These are phyloP conservation scores for Trematomus bernacchii DNA, from an alignment of 2,797 vertebrate genomes.

Conservation along the genomic window DNA sequence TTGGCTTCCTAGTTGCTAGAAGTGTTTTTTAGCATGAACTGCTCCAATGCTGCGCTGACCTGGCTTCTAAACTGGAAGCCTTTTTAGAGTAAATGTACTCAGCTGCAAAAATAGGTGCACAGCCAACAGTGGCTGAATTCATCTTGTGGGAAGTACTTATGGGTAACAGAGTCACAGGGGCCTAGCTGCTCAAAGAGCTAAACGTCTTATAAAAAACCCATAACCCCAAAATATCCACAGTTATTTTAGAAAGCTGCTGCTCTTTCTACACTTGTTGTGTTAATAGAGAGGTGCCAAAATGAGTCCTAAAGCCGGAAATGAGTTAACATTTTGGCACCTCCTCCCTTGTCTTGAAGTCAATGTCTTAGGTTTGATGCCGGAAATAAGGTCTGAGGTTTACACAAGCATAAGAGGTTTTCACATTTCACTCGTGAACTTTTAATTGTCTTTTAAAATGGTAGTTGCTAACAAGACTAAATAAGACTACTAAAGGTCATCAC, in stretches of 20 bases:
- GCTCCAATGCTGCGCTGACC: conserved; percentile 15
- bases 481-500: too few relatives aligned
- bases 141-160: conserved; percentile 46
- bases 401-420: too few relatives aligned
- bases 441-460: too few relatives aligned
- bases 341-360: too few relatives aligned
- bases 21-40: neutral
- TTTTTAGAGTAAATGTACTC: conserved; percentile 34
- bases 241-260: conserved; percentile 51
- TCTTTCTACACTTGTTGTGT: conserved; percentile 22
- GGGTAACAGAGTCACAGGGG: conserved; percentile 53
- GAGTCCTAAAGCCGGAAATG: too few relatives aligned
- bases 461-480: too few relatives aligned
- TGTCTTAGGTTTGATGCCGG: too few relatives aligned
- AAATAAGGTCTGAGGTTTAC: too few relatives aligned
- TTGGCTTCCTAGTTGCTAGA: conserved; percentile 23
- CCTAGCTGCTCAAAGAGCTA: conserved; percentile 53
- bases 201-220: conserved; percentile 48
- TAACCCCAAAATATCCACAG: conserved; percentile 36
- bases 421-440: too few relatives aligned
- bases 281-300: neutral
- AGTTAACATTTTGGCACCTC: too few relatives aligned
- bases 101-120: conserved; percentile 42
- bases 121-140: conserved; percentile 55
- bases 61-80: conserved; percentile 13